Evolutionary conservation across 2,797 vertebrate species (phyloP).

Genomic region (Hyperoplus lanceolatus): DNA sequence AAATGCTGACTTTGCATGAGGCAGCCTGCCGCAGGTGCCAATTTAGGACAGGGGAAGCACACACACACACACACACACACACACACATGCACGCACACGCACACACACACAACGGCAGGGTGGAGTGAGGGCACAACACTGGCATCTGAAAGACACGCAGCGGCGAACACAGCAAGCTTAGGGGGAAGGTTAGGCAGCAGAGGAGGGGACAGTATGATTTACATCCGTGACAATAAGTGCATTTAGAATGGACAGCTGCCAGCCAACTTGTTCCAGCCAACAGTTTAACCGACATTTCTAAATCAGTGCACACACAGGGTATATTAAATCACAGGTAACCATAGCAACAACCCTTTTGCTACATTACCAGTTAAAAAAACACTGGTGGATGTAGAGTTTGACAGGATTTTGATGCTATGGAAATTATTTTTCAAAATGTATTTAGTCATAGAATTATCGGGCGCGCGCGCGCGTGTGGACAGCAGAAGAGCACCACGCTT

Average conservation of each 20-base stretch:
- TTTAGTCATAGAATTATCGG: background rate
- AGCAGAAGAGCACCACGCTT: slow-evolving; percentile 36
- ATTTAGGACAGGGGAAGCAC: slow-evolving; percentile 37
- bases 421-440: background rate
- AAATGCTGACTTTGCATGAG: slow-evolving; percentile 43
- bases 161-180: background rate
- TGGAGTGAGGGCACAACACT: slow-evolving; percentile 48
- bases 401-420: background rate
- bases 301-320: slow-evolving; percentile 13
- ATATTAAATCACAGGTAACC: slow-evolving; percentile 38
- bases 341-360: slow-evolving; percentile 38
- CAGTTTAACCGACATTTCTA: background rate
- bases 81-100: slow-evolving; percentile 26
- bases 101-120: slow-evolving; percentile 22
- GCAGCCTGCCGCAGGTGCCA: slow-evolving; percentile 19
- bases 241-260: slow-evolving; percentile 5
- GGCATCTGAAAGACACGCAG: slow-evolving; percentile 24
- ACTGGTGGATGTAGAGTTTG: background rate
- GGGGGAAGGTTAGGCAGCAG: slow-evolving; percentile 1
- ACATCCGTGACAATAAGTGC: background rate
- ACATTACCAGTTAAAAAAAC: slow-evolving; percentile 2
- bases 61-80: slow-evolving; percentile 29
- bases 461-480: slow-evolving; percentile 9
- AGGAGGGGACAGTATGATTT: background rate
- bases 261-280: background rate